phyloP scores from a whole-genome alignment of 2,797 vertebrate species.

The Novumbra hubbsi region DNA sequence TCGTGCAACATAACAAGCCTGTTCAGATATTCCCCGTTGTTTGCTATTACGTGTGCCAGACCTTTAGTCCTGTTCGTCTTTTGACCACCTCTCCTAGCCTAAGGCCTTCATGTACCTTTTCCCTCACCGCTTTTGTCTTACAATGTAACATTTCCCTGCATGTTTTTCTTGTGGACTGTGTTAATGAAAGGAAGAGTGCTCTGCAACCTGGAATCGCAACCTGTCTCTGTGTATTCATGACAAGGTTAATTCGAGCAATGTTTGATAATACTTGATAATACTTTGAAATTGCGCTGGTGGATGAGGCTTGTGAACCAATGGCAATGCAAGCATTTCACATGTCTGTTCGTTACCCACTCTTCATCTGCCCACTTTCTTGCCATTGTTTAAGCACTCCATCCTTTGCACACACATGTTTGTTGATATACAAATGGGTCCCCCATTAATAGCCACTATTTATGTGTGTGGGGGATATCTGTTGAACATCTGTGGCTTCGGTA shows the following conservation, averaged over 20 bases:
- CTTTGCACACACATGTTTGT: slow-evolving; percentile 27
- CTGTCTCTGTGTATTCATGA: too few relatives aligned
- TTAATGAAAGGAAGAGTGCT: too few relatives aligned
- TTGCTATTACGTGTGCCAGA: too few relatives aligned
- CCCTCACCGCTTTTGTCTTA: too few relatives aligned
- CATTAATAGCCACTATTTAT: slow-evolving; percentile 38
- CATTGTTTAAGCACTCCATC: slow-evolving; percentile 22
- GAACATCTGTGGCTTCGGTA: slow-evolving; percentile 23
- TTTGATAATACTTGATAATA: slow-evolving; percentile 1
- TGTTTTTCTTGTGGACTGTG: too few relatives aligned
- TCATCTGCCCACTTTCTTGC: slow-evolving; percentile 25
- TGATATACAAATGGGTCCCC: slow-evolving; percentile 22
- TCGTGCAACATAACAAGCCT: too few relatives aligned
- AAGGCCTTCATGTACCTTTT: too few relatives aligned
- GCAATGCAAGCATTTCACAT: neutral
- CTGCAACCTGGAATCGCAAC: too few relatives aligned
- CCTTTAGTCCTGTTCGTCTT: too few relatives aligned
- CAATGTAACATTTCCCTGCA: too few relatives aligned
- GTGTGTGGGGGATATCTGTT: slow-evolving; percentile 19
- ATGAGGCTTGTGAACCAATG: neutral
- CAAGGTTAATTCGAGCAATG: neutral
- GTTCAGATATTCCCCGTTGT: too few relatives aligned
- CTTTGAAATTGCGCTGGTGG: neutral
- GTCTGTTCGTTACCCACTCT: slow-evolving; percentile 27
- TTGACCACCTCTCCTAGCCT: too few relatives aligned